Evolutionary conservation across 2,888 invertebrate species (phyloP).

Genomic region (Drosophila planitibia): DNA sequence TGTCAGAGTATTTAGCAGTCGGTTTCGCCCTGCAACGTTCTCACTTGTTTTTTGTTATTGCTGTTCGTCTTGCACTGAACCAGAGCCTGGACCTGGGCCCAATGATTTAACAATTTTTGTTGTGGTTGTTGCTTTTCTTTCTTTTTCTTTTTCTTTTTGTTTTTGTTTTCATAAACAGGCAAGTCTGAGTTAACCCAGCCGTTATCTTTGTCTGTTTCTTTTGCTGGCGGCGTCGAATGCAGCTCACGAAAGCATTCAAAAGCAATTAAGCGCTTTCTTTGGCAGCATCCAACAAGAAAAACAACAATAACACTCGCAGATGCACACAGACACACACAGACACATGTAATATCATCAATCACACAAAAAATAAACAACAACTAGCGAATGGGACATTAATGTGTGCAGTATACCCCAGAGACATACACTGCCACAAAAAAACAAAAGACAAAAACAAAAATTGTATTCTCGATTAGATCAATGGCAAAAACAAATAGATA

Average conservation of each 20-base stretch:
- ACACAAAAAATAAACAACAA: constrained; percentile 28
- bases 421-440: constrained; percentile 5
- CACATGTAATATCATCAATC: constrained; percentile 67
- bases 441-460: not conserved
- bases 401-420: constrained; percentile 11
- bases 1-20: not conserved
- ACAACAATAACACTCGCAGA: constrained; percentile 12
- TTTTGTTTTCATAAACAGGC: constrained; percentile 29
- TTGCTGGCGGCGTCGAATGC: constrained; percentile 56
- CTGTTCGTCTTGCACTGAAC: not conserved
- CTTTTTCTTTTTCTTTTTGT: not conserved
- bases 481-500: not conserved
- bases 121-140: constrained; percentile 23
- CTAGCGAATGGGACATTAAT: constrained; percentile 2
- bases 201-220: constrained; percentile 15
- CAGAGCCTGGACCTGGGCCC: constrained; percentile 27
- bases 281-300: constrained; percentile 28
- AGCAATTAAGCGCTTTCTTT: constrained; percentile 73
- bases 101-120: constrained; percentile 60
- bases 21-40: not conserved
- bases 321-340: constrained; percentile 12
- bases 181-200: constrained; percentile 22
- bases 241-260: constrained; percentile 71
- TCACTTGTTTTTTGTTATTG: constrained; percentile 10
- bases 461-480: not conserved